A percentile compares a stretch with the other conserved stretches of the same genome.
These are phyloP conservation scores for Machimus rusticus DNA, from an alignment of 2,888 invertebrate species.

Conservation along the genomic window DNA sequence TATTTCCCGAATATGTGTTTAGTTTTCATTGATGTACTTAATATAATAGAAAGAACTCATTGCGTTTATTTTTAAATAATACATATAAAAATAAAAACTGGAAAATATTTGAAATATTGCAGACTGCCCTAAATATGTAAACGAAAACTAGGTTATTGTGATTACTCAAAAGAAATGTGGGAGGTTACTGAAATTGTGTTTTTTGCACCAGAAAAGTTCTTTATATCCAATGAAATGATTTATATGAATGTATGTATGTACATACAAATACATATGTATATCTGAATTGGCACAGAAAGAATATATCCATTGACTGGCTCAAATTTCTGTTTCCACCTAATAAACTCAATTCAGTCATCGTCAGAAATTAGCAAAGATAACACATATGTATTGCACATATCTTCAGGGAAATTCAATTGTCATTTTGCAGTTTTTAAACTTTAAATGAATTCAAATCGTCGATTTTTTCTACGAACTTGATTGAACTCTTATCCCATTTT, in stretches of 20 bases:
- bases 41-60: not conserved
- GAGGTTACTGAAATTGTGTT: not conserved
- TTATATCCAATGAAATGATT: not conserved
- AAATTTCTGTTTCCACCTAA: not conserved
- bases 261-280: too few relatives aligned
- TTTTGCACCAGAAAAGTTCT: not conserved
- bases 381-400: not conserved
- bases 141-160: not conserved
- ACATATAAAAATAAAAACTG: too few relatives aligned
- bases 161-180: not conserved
- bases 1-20: not conserved
- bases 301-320: not conserved
- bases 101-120: not conserved
- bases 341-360: not conserved
- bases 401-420: not conserved
- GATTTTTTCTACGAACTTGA: too few relatives aligned
- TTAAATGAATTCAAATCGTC: not conserved
- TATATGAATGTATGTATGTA: too few relatives aligned
- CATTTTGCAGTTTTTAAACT: not conserved
- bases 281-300: not conserved
- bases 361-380: not conserved
- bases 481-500: too few relatives aligned
- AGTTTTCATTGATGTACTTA: not conserved
- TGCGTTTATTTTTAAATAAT: not conserved
- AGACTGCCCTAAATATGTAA: not conserved